These are phyloP conservation scores for Bothrops jararaca DNA, from an alignment of 2,113 vertebrate species.

Conservation along the genomic window DNA sequence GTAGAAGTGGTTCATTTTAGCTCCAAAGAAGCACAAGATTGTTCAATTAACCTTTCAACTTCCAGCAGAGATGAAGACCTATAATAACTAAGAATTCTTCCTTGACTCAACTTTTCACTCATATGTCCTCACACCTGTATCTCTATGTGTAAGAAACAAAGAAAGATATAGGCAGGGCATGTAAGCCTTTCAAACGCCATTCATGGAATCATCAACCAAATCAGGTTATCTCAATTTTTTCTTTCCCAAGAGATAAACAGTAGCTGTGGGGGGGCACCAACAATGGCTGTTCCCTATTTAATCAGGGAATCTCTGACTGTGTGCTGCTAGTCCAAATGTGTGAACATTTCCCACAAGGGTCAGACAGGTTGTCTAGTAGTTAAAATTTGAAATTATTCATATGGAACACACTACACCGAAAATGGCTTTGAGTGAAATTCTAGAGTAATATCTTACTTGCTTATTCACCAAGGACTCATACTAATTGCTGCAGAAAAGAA, in stretches of 20 bases:
- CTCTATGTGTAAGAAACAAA: neutral
- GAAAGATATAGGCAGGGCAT: neutral
- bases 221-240: neutral
- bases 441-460: neutral
- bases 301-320: neutral
- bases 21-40: neutral
- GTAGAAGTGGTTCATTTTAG: neutral
- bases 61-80: neutral
- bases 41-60: neutral
- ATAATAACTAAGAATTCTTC: neutral
- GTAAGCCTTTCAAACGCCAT: neutral
- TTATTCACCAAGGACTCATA: neutral
- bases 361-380: neutral
- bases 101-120: neutral
- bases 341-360: neutral
- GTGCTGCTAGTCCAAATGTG: neutral
- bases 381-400: neutral
- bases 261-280: neutral
- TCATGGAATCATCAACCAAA: neutral
- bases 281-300: neutral
- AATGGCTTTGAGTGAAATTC: neutral
- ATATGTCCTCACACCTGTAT: neutral
- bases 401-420: neutral
- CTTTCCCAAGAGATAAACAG: neutral
- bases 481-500: neutral